These are phyloP conservation scores for Colinus virginianus DNA, from an alignment of 2,113 vertebrate genomes.

Conservation along the genomic window DNA sequence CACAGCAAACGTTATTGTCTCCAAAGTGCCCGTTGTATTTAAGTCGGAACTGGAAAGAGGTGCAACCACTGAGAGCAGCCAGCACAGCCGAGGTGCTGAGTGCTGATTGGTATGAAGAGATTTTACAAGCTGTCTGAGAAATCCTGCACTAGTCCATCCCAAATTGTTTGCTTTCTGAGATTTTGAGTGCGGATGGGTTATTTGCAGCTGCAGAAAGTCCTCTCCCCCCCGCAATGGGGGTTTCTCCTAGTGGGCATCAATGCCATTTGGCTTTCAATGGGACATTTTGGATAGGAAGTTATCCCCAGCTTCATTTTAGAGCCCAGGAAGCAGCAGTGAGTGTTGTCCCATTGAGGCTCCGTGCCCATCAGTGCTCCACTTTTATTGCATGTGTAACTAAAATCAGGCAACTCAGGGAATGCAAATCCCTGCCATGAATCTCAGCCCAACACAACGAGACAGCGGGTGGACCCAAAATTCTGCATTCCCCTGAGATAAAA, in stretches of 20 bases:
- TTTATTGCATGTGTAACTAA: rapidly evolving
- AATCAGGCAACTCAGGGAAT: neutral
- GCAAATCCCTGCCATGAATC: neutral
- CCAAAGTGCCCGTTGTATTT: neutral
- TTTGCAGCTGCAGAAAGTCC: neutral
- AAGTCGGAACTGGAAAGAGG: neutral
- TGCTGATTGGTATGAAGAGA: rapidly evolving
- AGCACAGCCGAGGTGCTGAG: neutral
- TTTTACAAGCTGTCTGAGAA: neutral
- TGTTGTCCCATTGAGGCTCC: neutral
- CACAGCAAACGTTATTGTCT: neutral
- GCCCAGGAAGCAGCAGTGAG: neutral
- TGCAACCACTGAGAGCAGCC: neutral
- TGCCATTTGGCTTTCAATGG: neutral
- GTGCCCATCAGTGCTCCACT: neutral
- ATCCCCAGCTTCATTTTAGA: neutral
- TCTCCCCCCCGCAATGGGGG: no score
- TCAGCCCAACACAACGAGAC: neutral
- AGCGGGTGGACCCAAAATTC: neutral
- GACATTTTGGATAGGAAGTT: neutral
- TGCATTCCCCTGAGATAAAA: neutral
- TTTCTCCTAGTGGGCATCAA: rapidly evolving
- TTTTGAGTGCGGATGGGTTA: rapidly evolving
- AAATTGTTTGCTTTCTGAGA: neutral
- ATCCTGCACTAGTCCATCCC: neutral